Base-by-base conservation (phyloP, 1,140 invertebrate species). In the Hypsibius dujardini region DNA sequence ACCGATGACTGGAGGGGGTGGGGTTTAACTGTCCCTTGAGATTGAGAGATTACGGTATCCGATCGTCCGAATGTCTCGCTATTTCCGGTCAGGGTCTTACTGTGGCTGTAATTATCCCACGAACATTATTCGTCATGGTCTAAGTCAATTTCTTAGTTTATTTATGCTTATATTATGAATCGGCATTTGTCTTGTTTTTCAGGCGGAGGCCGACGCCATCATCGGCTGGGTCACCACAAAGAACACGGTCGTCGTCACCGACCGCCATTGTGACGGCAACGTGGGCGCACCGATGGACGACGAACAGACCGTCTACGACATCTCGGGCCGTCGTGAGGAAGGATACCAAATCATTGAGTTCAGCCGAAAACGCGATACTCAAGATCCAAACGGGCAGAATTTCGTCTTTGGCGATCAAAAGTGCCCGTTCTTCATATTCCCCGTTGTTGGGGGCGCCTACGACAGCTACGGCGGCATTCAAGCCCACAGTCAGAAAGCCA, bases 391-490 rank as follows among this genome's bases (percentile, higher is more conserved):
- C 62, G 62, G 12, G 45, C 62, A 67, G 82, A 90, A 94, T 79
- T 79, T 91, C 47, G 85, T 87, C 46, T 92, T 95, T 79, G 87
- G 86, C 0, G 86, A 91, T 75, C 85, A 86, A 2, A 82, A 87
- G 70, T 95, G 91, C 77, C 79, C 89, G 1, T 92, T 90, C 79
- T 84, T 95, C 77, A 87, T 94, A 83, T 95, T 90, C 82, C 88
- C 89, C 1, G 84, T 89, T 0, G 86, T 87, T 77, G 92, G 92
- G 3, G 91, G 92, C 1, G 81, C 79, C 1, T 91, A 88, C 78
- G 87, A 92, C 78, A 67, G 62, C 42, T 67, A 67, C 42, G 62
- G 62, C 42, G 62, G 81, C 86, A n/a, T 87, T 89, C 12, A 90
- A 86, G 77, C 94, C 92, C 78, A 88, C 88, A 75, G 90, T 92